Percentiles rank a stretch among this genome's conserved stretches.
Evolutionary conservation across 2,113 vertebrate species (phyloP).

Genomic region (Strix uralensis): DNA sequence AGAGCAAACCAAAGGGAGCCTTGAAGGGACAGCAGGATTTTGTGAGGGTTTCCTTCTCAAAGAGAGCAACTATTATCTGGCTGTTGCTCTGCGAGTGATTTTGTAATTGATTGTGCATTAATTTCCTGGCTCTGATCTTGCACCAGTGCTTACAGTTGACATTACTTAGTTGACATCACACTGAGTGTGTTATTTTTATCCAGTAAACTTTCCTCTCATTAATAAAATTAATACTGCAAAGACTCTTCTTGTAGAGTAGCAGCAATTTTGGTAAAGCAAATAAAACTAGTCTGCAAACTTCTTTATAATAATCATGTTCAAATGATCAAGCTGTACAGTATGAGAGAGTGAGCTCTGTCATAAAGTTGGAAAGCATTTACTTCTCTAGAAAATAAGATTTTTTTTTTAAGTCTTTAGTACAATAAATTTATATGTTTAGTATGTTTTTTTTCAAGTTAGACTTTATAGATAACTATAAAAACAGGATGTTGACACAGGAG

Average conservation of each 20-base stretch:
- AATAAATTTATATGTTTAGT: not conserved
- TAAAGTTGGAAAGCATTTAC: not conserved
- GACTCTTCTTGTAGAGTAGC: not conserved
- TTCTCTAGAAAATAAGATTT: not conserved
- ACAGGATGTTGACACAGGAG: not conserved
- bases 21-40: not conserved
- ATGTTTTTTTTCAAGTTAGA: not conserved
- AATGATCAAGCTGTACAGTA: not conserved
- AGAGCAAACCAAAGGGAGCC: not conserved
- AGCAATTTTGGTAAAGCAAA: not conserved
- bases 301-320: not conserved
- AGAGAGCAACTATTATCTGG: not conserved
- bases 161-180: not conserved
- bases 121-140: constrained; percentile 15
- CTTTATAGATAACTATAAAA: not conserved
- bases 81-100: not conserved
- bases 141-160: not conserved
- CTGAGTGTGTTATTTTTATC: not conserved
- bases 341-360: not conserved
- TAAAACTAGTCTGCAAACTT: not conserved
- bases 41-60: not conserved
- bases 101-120: constrained; percentile 33
- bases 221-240: not conserved
- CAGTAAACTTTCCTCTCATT: not conserved
- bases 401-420: not conserved